These are phyloP conservation scores for Bubo blakistoni DNA, from an alignment of 2,113 vertebrate genomes.

Conservation along the genomic window DNA sequence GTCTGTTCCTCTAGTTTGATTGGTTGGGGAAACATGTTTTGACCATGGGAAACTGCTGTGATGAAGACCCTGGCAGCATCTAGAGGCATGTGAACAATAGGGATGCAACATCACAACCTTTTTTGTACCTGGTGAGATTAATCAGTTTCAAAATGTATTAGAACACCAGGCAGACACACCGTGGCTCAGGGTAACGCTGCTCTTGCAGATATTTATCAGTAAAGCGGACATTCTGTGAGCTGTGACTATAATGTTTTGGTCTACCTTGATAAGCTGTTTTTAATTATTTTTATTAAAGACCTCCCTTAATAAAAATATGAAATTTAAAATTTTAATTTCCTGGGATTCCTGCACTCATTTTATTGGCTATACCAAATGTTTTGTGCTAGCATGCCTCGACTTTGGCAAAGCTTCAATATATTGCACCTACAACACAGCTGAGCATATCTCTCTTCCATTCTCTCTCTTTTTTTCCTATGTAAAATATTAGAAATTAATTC, in stretches of 20 bases:
- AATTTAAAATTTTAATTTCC: background rate
- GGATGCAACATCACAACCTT: background rate
- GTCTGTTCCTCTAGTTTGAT: background rate
- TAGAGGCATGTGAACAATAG: background rate
- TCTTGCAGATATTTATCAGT: background rate
- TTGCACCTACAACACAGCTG: background rate
- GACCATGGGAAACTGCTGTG: background rate
- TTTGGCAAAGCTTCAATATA: background rate
- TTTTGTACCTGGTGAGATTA: background rate
- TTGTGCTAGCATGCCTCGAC: background rate
- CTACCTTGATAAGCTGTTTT: background rate
- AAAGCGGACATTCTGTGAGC: background rate
- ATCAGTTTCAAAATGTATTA: background rate
- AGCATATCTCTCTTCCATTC: background rate
- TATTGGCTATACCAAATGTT: background rate
- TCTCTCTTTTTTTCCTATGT: background rate
- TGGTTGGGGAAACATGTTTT: background rate
- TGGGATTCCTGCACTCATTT: background rate
- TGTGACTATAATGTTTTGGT: background rate
- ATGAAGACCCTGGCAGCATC: background rate
- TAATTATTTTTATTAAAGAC: background rate
- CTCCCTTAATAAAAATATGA: background rate
- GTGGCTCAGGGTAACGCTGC: background rate
- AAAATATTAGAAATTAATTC: background rate
- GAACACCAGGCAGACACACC: background rate